Base-by-base conservation (phyloP, 2,797 vertebrate species). In the Eremophila alpestris region DNA sequence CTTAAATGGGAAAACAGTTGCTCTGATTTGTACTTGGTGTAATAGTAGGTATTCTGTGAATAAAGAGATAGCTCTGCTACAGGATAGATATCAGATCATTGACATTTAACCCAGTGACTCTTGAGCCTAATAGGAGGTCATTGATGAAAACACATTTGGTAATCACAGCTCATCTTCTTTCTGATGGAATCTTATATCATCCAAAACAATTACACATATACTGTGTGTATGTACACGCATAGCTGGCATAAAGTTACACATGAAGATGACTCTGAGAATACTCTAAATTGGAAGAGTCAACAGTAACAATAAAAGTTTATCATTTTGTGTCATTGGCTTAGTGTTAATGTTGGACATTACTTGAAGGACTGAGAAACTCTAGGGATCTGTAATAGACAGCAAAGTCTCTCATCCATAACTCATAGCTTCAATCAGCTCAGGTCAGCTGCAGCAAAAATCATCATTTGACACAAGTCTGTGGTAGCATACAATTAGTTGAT, bases 21-120 rank as follows among this genome's bases (percentile, higher is more conserved):
- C 80, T 96, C 94, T 64, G 65, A 96, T 96, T 95, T 96, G 78
- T 97, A 93, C 93, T 95, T 87, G 49, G 58, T 11, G 48, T 91
- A 92, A 94, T 76, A 77, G 89, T 73, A 96, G 90, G 56, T 76
- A 94, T 94, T 96, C 56, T 96, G 88, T 94, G 95, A 97, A 96
- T 96, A 95, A 96, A 93, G 94, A 79, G 67, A 73, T 83, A 77
- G 51, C 73, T 95, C 91, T 91, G 80, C 92, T 94, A 70, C 43
- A 68, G 40, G 65, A 80, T 63, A 94, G 90, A 83, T 96, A 93
- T 87, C 89, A 92, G 82, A 97, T 89, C 91, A 93, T 75, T 96
- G 93, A 95, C 91, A 94, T 94, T 97, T 97, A 97, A 96, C 95
- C 97, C 58, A n/a, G 78, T 69, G 87, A 90, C 87, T 95, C 81